Conservation (phyloP, 2,888 invertebrate species). For the Macaria liturata region DNA sequence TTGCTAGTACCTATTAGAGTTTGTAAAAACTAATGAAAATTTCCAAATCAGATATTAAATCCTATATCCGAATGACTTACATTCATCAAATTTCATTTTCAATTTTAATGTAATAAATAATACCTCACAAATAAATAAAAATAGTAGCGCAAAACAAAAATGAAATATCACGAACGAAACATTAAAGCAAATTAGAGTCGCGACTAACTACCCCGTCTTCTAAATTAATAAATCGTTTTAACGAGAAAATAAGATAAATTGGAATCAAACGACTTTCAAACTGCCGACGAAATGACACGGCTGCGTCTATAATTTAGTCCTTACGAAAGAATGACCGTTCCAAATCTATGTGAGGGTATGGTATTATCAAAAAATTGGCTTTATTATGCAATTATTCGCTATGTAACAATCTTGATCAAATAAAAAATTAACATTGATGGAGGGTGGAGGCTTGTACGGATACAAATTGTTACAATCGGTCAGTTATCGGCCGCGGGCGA, state of each 20-base stretch:
- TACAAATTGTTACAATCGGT: slow-evolving; percentile 72
- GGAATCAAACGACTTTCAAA: slow-evolving; percentile 70
- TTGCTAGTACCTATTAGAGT: too few relatives aligned
- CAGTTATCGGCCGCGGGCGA: slow-evolving; percentile 45
- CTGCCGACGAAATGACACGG: slow-evolving; percentile 73
- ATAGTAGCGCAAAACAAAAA: slow-evolving; percentile 37
- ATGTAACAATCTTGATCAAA: slow-evolving; percentile 74
- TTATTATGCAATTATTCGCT: slow-evolving; percentile 76
- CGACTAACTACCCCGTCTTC: slow-evolving; percentile 33
- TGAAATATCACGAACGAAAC: slow-evolving; percentile 33
- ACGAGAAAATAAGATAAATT: slow-evolving; percentile 70
- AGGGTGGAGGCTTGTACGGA: slow-evolving; percentile 61
- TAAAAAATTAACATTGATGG: slow-evolving; percentile 70
- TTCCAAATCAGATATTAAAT: too few relatives aligned
- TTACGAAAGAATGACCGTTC: slow-evolving; percentile 58
- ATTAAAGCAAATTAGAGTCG: slow-evolving; percentile 38
- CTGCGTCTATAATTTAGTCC: slow-evolving; percentile 66
- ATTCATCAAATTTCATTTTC: neutral
- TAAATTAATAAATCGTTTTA: slow-evolving; percentile 51
- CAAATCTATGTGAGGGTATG: slow-evolving; percentile 52
- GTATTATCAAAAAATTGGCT: slow-evolving; percentile 81
- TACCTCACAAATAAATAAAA: neutral
- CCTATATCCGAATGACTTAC: too few relatives aligned
- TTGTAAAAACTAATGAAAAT: too few relatives aligned
- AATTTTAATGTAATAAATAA: neutral